Percentiles rank a stretch among this genome's conserved stretches.
Evolutionary conservation across 2,113 vertebrate genomes (phyloP).

Genomic region (Leuciscus idus): DNA sequence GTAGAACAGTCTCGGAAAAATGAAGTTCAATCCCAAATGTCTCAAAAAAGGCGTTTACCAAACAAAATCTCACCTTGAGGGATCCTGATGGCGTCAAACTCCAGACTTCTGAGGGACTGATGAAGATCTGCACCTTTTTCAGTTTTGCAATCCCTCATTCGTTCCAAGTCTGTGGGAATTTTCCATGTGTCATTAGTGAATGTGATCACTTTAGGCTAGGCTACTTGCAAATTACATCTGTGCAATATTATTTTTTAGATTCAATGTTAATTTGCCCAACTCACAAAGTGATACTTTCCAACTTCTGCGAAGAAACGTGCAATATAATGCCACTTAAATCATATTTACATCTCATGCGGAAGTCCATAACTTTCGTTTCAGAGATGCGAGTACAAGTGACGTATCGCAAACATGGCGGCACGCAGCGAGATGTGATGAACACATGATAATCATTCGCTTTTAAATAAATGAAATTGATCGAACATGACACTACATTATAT

Average conservation of each 20-base stretch:
- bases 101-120: not conserved
- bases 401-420: not conserved
- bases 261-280: not conserved
- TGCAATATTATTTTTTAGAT: not conserved
- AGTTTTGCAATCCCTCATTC: not conserved
- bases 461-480: not conserved
- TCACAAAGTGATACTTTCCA: not conserved
- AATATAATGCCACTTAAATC: not conserved
- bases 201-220: not conserved
- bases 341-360: not conserved
- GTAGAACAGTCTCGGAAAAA: not conserved
- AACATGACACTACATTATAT: not conserved
- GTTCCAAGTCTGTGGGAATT: not conserved
- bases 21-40: not conserved
- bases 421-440: not conserved
- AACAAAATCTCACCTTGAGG: not conserved
- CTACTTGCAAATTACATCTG: not conserved
- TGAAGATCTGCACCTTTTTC: not conserved
- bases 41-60: not conserved
- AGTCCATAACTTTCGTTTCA: not conserved
- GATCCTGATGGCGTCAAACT: not conserved
- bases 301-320: not conserved
- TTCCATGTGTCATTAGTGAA: not conserved
- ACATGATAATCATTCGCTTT: not conserved
- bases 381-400: not conserved